A percentile compares a stretch with the other conserved stretches of the same genome.
phyloP scores from a whole-genome alignment of 2,113 vertebrate species.

The Saguinus midas region DNA sequence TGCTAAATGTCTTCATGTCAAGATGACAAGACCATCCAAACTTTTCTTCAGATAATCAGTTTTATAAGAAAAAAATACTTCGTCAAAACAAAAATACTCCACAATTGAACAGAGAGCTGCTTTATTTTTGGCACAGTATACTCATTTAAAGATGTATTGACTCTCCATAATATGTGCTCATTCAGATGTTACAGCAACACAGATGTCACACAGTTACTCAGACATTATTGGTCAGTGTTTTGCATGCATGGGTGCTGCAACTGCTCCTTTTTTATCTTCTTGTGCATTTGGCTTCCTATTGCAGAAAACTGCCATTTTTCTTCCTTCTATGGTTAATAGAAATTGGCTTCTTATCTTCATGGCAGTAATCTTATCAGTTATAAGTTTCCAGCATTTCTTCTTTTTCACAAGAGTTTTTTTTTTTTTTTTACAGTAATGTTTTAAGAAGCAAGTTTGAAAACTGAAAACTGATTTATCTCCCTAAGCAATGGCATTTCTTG shows the following conservation, averaged over 20 bases:
- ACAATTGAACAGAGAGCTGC: neutral
- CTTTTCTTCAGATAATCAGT: conserved; percentile 1
- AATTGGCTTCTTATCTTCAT: neutral
- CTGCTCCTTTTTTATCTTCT: neutral
- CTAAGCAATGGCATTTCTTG: neutral
- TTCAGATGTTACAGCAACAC: neutral
- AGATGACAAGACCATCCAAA: neutral
- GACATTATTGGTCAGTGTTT: neutral
- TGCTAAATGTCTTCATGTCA: neutral
- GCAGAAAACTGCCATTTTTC: neutral
- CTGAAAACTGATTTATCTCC: neutral
- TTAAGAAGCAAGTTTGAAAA: neutral
- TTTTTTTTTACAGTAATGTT: neutral
- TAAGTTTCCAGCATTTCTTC: neutral
- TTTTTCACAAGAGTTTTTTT: neutral
- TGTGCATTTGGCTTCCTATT: neutral
- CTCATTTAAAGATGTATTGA: neutral
- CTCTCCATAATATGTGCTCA: neutral
- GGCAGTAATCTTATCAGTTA: neutral
- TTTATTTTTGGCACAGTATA: neutral
- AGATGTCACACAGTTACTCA: neutral
- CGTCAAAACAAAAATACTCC: neutral
- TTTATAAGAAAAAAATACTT: neutral
- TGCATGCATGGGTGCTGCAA: accelerated
- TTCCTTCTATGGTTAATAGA: neutral